These are phyloP conservation scores for Ceratina japonica DNA, from an alignment of 1,140 invertebrate species.

Conservation along the genomic window DNA sequence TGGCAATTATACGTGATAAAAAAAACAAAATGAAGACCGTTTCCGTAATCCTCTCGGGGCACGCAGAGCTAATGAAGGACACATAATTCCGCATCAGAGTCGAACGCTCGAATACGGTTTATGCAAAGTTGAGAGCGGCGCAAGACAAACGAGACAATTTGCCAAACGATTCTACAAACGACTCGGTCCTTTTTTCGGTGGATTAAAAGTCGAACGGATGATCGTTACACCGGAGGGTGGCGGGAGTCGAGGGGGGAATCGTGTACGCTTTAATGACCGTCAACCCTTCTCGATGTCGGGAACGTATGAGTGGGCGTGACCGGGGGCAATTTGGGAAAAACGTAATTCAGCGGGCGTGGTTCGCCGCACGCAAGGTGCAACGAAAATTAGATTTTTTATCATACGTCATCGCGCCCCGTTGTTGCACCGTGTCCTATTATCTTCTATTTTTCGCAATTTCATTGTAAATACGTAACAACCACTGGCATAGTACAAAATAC, in stretches of 20 bases:
- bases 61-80: no score
- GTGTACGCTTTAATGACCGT: constrained; percentile 57
- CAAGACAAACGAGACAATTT: constrained; percentile 18
- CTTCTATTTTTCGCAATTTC: not conserved
- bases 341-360: constrained; percentile 72
- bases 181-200: not conserved
- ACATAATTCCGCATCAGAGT: no score
- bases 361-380: constrained; percentile 73
- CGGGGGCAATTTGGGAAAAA: constrained; percentile 73
- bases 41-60: no score
- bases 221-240: constrained; percentile 9
- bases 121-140: not conserved
- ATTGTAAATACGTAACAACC: no score
- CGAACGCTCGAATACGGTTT: no score
- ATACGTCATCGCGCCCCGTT: constrained; percentile 65
- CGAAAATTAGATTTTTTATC: constrained; percentile 78
- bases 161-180: constrained; percentile 34
- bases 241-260: constrained; percentile 18
- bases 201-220: constrained; percentile 52
- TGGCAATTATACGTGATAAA: no score
- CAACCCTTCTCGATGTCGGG: constrained; percentile 62
- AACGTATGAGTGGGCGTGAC: constrained; percentile 69
- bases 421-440: constrained; percentile 10
- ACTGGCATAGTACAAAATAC: no score
- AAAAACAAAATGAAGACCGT: no score